Percentiles rank a stretch among this genome's conserved stretches.
Conservation (phyloP, 2,113 vertebrate species). For the Notechis scutatus region DNA sequence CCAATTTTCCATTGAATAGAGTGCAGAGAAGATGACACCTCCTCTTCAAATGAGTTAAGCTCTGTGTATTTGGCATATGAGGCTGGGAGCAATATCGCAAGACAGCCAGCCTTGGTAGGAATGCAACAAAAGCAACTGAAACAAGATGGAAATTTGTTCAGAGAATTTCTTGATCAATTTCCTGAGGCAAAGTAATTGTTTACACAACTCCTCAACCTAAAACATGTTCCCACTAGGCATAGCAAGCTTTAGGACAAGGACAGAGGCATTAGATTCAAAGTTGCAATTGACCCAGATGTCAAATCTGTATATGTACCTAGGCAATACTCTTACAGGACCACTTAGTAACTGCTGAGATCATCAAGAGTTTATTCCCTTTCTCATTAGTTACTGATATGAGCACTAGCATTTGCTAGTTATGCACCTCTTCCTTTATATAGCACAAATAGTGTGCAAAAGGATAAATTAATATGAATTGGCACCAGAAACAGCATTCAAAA, state of each 20-base stretch:
- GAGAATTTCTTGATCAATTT: not conserved
- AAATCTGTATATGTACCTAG: not conserved
- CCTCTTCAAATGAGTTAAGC: not conserved
- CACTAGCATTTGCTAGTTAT: not conserved
- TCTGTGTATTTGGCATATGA: not conserved
- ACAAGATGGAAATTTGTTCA: not conserved
- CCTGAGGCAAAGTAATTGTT: not conserved
- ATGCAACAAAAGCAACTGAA: not conserved
- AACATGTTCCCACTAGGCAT: not conserved
- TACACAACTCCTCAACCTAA: not conserved
- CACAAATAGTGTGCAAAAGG: not conserved
- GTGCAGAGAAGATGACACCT: not conserved
- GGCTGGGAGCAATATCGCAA: not conserved
- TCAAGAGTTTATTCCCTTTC: not conserved
- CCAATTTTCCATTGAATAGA: not conserved
- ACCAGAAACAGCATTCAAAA: not conserved
- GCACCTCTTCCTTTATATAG: not conserved
- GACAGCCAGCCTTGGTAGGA: not conserved
- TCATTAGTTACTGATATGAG: not conserved
- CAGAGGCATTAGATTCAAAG: not conserved
- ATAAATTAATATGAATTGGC: not conserved
- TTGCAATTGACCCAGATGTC: not conserved
- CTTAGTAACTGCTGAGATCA: not conserved
- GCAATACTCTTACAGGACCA: not conserved
- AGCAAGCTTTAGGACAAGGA: not conserved